phyloP scores from a whole-genome alignment of 2,888 invertebrate species.

The Nephrotoma guestfalica region DNA sequence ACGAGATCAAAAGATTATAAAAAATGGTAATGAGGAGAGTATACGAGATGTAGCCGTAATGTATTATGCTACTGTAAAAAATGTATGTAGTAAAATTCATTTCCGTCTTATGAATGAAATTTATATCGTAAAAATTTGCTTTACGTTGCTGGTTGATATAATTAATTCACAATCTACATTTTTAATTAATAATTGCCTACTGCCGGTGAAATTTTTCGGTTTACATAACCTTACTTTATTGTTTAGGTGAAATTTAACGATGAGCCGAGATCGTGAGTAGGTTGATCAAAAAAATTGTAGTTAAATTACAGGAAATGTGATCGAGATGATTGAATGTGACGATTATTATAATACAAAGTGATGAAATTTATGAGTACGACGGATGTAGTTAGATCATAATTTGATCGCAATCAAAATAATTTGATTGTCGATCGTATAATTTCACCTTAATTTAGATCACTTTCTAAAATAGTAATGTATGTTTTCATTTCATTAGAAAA shows the following conservation, averaged over 20 bases:
- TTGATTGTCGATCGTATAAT: no score
- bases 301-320: no score
- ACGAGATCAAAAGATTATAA: background rate
- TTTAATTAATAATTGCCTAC: background rate
- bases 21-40: background rate
- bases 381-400: no score
- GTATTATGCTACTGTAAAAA: background rate
- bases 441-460: no score
- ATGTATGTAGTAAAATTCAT: background rate
- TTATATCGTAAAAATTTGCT: background rate
- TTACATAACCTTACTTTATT: background rate
- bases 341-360: no score
- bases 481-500: no score
- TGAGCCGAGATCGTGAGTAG: background rate
- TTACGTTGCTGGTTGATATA: background rate
- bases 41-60: background rate
- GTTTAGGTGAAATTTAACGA: background rate
- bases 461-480: no score
- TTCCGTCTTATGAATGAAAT: background rate
- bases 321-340: no score
- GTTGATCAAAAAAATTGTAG: no score
- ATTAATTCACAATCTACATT: background rate
- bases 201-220: background rate
- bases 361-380: no score
- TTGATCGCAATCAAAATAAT: no score